A percentile compares a stretch with the other conserved stretches of the same genome.
Conservation (phyloP, 2,888 invertebrate species). For the Ophion costatus region DNA sequence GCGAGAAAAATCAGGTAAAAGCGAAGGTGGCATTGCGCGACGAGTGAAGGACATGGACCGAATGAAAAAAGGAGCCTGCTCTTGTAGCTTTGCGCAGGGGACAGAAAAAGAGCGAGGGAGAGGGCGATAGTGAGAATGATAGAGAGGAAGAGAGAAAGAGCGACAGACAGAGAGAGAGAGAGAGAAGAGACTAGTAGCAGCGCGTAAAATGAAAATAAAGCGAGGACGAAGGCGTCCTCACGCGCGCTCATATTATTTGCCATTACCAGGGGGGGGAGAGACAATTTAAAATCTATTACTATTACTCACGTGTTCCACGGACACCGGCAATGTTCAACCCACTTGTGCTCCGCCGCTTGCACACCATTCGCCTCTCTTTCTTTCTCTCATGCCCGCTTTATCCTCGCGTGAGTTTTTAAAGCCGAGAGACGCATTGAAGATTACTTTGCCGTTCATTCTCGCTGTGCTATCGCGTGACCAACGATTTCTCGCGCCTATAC, state of each 20-base stretch:
- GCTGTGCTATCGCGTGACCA: slow-evolving; percentile 60
- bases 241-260: slow-evolving; percentile 78
- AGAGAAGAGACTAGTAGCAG: slow-evolving; percentile 23
- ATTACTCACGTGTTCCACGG: slow-evolving; percentile 74
- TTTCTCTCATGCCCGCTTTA: slow-evolving; percentile 17
- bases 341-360: slow-evolving; percentile 13
- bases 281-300: slow-evolving; percentile 83
- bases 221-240: slow-evolving; percentile 51
- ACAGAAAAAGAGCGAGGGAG: slow-evolving; percentile 35
- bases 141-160: not conserved
- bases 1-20: slow-evolving; percentile 46
- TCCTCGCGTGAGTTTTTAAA: slow-evolving; percentile 17
- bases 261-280: slow-evolving; percentile 78
- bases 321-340: slow-evolving; percentile 41
- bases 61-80: slow-evolving; percentile 19
- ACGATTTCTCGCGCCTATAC: slow-evolving; percentile 59
- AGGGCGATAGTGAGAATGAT: slow-evolving; percentile 13
- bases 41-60: slow-evolving; percentile 61
- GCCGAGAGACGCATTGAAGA: slow-evolving; percentile 10
- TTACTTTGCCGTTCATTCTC: not conserved
- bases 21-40: slow-evolving; percentile 56
- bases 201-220: slow-evolving; percentile 63
- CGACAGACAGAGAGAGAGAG: slow-evolving; percentile 10
- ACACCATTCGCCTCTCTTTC: slow-evolving; percentile 4
- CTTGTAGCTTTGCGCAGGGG: not conserved